These are phyloP conservation scores for Charaxes varanes DNA, from an alignment of 1,140 invertebrate species.

Conservation along the genomic window DNA sequence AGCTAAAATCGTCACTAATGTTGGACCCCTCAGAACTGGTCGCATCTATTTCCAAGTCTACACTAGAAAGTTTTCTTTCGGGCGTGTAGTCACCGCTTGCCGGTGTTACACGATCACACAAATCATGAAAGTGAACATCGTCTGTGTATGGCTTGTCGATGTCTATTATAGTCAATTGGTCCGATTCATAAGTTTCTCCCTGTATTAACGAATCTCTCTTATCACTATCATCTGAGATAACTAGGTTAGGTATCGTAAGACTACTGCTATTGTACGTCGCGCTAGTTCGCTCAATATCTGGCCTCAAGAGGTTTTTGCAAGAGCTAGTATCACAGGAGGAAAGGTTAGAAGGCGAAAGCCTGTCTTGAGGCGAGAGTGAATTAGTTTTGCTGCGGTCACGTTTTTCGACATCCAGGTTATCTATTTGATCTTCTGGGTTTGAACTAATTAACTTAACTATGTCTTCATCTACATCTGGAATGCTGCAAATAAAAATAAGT, in stretches of 20 bases:
- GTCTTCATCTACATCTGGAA: constrained; percentile 73
- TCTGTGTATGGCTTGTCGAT: constrained; percentile 72
- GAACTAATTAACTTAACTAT: constrained; percentile 68
- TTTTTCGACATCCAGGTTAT: constrained; percentile 49
- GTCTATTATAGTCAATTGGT: constrained; percentile 78
- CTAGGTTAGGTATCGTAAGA: constrained; percentile 69
- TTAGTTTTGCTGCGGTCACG: constrained; percentile 39
- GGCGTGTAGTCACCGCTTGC: constrained; percentile 54
- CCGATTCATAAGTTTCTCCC: constrained; percentile 73
- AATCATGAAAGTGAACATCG: constrained; percentile 52
- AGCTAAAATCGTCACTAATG: constrained; percentile 80
- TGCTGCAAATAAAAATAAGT: constrained; percentile 37
- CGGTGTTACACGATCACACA: constrained; percentile 38
- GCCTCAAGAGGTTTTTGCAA: constrained; percentile 62
- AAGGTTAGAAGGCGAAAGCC: constrained; percentile 58
- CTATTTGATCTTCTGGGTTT: constrained; percentile 39
- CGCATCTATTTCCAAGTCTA: constrained; percentile 57
- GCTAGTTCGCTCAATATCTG: constrained; percentile 33
- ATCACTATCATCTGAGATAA: constrained; percentile 67
- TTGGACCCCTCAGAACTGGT: constrained; percentile 78
- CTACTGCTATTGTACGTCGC: constrained; percentile 56
- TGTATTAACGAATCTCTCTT: constrained; percentile 60
- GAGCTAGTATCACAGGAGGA: constrained; percentile 66
- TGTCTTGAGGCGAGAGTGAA: constrained; percentile 49
- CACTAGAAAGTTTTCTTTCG: constrained; percentile 53